A percentile compares a stretch with the other conserved stretches of the same genome.
Conservation (phyloP, 2,797 vertebrate species). For the Tiaroga cobitis region DNA sequence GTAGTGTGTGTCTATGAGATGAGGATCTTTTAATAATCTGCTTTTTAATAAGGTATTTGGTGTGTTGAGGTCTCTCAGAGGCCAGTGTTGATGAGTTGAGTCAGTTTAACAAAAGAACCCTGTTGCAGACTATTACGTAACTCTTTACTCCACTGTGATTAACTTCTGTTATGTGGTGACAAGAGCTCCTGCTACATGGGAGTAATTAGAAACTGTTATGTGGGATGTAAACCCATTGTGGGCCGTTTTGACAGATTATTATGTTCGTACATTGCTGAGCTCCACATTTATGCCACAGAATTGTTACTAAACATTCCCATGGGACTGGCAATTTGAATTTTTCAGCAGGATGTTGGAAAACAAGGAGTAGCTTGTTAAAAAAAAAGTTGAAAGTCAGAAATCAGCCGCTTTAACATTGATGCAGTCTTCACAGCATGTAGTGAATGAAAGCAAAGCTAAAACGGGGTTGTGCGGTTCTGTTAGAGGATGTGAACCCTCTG, state of each 20-base stretch:
- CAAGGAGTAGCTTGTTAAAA: constrained; percentile 54
- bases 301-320: constrained; percentile 16
- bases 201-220: constrained; percentile 43
- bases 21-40: constrained; percentile 32
- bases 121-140: constrained; percentile 31
- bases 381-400: constrained; percentile 42
- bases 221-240: constrained; percentile 25
- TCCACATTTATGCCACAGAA: constrained; percentile 19
- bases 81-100: constrained; percentile 15
- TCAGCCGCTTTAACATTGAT: constrained; percentile 32
- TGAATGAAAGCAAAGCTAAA: constrained; percentile 50
- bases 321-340: constrained; percentile 20
- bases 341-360: constrained; percentile 46
- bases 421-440: constrained; percentile 46
- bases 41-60: constrained; percentile 27
- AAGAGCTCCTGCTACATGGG: constrained; percentile 31
- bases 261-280: background rate
- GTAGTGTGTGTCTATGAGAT: background rate
- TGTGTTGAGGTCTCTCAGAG: background rate
- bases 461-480: constrained; percentile 36
- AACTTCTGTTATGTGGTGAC: constrained; percentile 44
- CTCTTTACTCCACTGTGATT: constrained; percentile 41
- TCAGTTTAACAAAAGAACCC: constrained; percentile 20
- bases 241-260: constrained; percentile 15
- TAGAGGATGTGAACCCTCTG: constrained; percentile 41